These are phyloP conservation scores for Lepidurus packardi DNA, from an alignment of 1,140 invertebrate genomes.

Conservation along the genomic window DNA sequence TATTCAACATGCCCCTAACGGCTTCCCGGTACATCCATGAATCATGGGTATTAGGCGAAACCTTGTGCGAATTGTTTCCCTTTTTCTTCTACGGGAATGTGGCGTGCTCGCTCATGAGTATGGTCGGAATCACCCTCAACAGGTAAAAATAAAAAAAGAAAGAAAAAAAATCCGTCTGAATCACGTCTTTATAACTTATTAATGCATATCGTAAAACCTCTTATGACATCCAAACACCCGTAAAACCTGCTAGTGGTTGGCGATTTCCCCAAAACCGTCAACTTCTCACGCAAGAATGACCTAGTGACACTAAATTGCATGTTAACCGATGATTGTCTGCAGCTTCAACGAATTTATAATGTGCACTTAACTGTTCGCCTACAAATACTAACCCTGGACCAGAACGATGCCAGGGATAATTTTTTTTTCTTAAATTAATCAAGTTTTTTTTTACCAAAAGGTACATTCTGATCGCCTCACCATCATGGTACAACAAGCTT, in stretches of 20 bases:
- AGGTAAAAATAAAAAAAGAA: constrained; percentile 52
- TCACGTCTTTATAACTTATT: neutral
- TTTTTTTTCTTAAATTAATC: neutral
- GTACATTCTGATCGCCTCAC: constrained; percentile 72
- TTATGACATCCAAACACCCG: neutral
- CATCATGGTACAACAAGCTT: constrained; percentile 64
- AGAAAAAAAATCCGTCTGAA: neutral
- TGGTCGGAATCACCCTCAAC: constrained; percentile 84
- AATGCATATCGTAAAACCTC: neutral
- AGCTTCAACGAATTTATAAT: too few relatives aligned
- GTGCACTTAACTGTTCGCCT: too few relatives aligned
- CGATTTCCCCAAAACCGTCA: neutral
- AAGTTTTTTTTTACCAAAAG: constrained; percentile 47
- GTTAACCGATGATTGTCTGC: neutral
- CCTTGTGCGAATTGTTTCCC: constrained; percentile 74
- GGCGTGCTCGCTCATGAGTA: constrained; percentile 75
- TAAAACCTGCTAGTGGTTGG: neutral
- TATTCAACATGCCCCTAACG: constrained; percentile 74
- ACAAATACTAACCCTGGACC: neutral
- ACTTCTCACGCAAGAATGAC: neutral
- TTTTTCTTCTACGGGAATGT: constrained; percentile 86
- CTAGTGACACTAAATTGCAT: neutral
- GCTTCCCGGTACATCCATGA: constrained; percentile 72
- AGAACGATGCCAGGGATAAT: neutral
- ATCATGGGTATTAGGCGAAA: constrained; percentile 71